Percentiles rank a stretch among this genome's conserved stretches.
These are phyloP conservation scores for Kryptolebias ocellatus DNA, from an alignment of 2,797 vertebrate genomes.

Conservation along the genomic window DNA sequence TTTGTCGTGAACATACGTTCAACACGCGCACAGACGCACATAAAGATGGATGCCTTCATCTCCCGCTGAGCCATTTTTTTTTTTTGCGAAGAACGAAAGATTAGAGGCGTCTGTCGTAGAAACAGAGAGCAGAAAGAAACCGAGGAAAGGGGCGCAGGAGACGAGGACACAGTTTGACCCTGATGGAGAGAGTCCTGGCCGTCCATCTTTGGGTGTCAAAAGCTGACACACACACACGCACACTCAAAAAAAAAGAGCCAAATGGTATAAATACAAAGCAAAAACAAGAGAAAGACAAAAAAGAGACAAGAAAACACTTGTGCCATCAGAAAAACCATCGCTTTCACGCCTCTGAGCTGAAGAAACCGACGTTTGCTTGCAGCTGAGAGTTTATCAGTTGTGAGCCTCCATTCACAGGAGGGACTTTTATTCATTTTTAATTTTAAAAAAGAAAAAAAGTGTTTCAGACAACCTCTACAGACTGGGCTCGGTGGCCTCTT, in stretches of 20 bases:
- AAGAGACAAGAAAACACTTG: conserved; percentile 13
- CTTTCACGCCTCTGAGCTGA: conserved; percentile 63
- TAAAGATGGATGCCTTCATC: conserved; percentile 66
- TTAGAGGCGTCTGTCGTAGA: conserved; percentile 40
- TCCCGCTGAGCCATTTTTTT: conserved; percentile 77
- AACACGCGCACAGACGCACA: conserved; percentile 40
- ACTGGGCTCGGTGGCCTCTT: conserved; percentile 77
- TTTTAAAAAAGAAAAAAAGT: conserved; percentile 6
- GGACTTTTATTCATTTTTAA: conserved; percentile 12
- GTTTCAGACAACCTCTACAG: conserved; percentile 78
- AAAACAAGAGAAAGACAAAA: conserved; percentile 30
- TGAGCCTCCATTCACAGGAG: conserved; percentile 68
- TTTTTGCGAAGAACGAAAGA: conserved; percentile 42
- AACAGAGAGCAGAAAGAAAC: conserved; percentile 34
- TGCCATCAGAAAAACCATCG: conserved; percentile 53
- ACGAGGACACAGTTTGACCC: conserved; percentile 25
- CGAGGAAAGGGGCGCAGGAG: conserved; percentile 23
- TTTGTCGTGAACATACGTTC: conserved; percentile 52
- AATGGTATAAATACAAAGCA: conserved; percentile 39
- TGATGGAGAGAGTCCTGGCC: conserved; percentile 12
- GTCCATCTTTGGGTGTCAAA: conserved; percentile 48
- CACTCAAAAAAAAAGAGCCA: conserved; percentile 19
- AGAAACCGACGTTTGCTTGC: conserved; percentile 60
- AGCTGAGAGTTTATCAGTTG: conserved; percentile 62
- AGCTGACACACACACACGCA: conserved; percentile 21